These are phyloP conservation scores for Nineta flava DNA, from an alignment of 2,888 invertebrate species.

Conservation along the genomic window DNA sequence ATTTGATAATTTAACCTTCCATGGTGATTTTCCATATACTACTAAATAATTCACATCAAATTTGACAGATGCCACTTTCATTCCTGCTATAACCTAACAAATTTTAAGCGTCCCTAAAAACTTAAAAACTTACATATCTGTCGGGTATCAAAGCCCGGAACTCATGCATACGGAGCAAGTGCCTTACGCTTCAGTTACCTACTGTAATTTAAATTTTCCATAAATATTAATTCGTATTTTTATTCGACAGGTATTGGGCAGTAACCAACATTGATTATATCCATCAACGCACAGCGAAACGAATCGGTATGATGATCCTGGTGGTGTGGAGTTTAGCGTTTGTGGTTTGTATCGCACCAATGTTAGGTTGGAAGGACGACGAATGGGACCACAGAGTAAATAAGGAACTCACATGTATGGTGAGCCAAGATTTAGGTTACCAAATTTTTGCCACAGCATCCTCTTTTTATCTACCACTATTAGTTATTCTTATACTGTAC, in stretches of 20 bases:
- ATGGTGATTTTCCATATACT: too few relatives aligned
- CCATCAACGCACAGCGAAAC: slow-evolving; percentile 58
- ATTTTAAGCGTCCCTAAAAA: too few relatives aligned
- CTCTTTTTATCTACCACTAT: slow-evolving; percentile 80
- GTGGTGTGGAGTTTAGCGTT: slow-evolving; percentile 73
- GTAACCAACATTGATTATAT: slow-evolving; percentile 85
- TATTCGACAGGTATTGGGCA: slow-evolving; percentile 60
- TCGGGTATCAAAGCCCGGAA: too few relatives aligned
- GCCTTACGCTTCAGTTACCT: too few relatives aligned
- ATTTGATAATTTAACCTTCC: too few relatives aligned
- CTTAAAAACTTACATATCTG: too few relatives aligned
- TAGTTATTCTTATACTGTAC: slow-evolving; percentile 76
- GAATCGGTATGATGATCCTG: slow-evolving; percentile 66
- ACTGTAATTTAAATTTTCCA: too few relatives aligned
- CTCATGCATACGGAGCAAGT: too few relatives aligned
- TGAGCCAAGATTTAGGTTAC: slow-evolving; percentile 70
- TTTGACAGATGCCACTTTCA: too few relatives aligned
- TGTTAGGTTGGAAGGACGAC: slow-evolving; percentile 69
- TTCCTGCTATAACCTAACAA: too few relatives aligned
- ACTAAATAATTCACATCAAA: too few relatives aligned
- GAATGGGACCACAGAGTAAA: slow-evolving; percentile 39
- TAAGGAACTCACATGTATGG: slow-evolving; percentile 53
- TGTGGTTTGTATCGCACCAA: slow-evolving; percentile 72
- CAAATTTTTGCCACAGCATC: slow-evolving; percentile 83
- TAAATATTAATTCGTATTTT: background rate